Conservation (phyloP, 2,888 invertebrate species). For the Cataglyphis albicans region DNA sequence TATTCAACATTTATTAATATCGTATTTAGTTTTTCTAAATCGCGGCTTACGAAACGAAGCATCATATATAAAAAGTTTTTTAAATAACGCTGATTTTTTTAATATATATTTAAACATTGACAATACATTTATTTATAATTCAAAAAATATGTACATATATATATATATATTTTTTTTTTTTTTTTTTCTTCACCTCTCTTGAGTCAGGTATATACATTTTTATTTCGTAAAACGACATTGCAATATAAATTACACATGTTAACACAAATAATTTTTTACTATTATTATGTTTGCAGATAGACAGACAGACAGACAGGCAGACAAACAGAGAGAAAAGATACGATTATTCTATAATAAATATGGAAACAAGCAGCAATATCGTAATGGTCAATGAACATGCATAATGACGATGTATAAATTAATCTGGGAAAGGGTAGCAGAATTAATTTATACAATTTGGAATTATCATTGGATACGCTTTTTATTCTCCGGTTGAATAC, state of each 20-base stretch:
- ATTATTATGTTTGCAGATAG: background rate
- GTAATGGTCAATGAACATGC: conserved; percentile 52
- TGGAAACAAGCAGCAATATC: background rate
- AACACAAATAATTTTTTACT: background rate
- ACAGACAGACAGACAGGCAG: background rate
- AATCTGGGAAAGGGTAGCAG: conserved; percentile 74
- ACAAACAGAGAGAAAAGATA: conserved; percentile 23
- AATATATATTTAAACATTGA: background rate
- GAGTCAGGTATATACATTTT: background rate
- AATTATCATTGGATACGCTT: conserved; percentile 75
- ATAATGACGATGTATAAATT: conserved; percentile 70
- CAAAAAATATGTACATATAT: too few species aligned
- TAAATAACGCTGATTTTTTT: conserved; percentile 3
- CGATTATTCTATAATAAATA: conserved; percentile 59
- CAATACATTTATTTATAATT: background rate
- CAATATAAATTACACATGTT: background rate
- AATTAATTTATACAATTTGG: conserved; percentile 80
- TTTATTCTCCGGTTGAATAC: conserved; percentile 59
- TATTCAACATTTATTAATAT: conserved; percentile 14
- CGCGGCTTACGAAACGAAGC: background rate
- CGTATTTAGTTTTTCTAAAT: background rate
- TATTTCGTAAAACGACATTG: background rate
- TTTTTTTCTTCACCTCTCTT: background rate
- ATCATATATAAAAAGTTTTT: background rate
- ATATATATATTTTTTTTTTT: too few species aligned